phyloP scores from a whole-genome alignment of 2,888 invertebrate genomes.

The Agrotis segetum region DNA sequence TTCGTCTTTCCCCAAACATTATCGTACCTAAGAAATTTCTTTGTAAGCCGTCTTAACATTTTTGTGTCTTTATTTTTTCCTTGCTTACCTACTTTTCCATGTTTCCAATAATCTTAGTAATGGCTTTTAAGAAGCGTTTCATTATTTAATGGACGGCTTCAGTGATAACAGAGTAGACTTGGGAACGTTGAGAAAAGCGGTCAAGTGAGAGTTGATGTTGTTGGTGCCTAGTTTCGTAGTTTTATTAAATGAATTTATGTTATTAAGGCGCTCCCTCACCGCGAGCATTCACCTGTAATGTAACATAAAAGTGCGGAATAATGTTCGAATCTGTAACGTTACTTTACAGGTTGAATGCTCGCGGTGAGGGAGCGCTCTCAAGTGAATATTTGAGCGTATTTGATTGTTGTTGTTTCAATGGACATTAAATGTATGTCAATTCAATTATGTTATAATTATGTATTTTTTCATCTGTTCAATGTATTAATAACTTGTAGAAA shows the following conservation, averaged over 20 bases:
- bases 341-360: too few species aligned
- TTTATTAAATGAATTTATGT: not conserved
- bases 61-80: constrained; percentile 47
- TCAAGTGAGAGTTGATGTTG: constrained; percentile 28
- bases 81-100: constrained; percentile 47
- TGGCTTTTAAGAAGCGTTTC: constrained; percentile 67
- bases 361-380: too few species aligned
- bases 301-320: too few species aligned
- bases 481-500: too few species aligned
- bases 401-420: not conserved
- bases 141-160: constrained; percentile 69
- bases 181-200: constrained; percentile 59
- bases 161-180: constrained; percentile 62
- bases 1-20: constrained; percentile 19
- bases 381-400: not conserved
- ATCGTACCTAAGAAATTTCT: constrained; percentile 26
- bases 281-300: too few species aligned
- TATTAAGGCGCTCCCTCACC: too few species aligned
- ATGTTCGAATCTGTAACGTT: too few species aligned
- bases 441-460: too few species aligned
- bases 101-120: constrained; percentile 69
- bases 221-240: not conserved
- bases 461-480: too few species aligned
- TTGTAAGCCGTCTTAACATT: constrained; percentile 46
- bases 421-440: not conserved